Evolutionary conservation across 2,888 invertebrate genomes (phyloP), one percentile per base, ranked within the genome.

Genomic region (Apamea crenata): DNA sequence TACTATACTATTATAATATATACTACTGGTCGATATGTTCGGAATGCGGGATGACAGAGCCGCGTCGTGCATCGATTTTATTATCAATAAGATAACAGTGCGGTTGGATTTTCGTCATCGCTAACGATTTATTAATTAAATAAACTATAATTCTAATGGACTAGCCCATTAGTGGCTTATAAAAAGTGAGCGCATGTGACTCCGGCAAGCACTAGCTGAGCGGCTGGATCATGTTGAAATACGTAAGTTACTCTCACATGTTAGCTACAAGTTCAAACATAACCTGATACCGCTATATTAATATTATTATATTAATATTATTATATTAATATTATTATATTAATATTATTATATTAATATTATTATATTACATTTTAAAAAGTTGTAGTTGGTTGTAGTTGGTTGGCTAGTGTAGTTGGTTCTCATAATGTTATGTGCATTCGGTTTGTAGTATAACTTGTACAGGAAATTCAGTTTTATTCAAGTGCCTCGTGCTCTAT

Each of bases 1-100:
- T n/a, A n/a, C n/a, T n/a, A n/a, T n/a, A n/a, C n/a, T n/a, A n/a
- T n/a, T n/a, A n/a, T n/a, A n/a, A n/a, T n/a, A n/a, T n/a, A n/a
- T n/a, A n/a, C 6, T 61, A 63, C 29, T 44, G 65, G 14, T 14
- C 14, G 40, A 2, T 29, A 21, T 63, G 10, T 50, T 67, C 12
- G 50, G 16, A 73, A 75, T 63, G 4, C 53, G n/a, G 68, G 44
- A 63, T 32, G 73, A 12, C 25, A 18, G 56, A 25, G 81, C 21
- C 10, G 61, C 68, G 66, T 36, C 50, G 12, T 36, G 29, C 82
- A 82, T 69, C 84, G 65, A 73, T 84, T 79, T 84, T 69, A 44
- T 80, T 84, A 80, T 84, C 80, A 80, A 32, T 50, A 32, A n/a
- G 74, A 81, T 87, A 87, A 78, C 53, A 21, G 8, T 81, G 87